Evolutionary conservation across 2,888 invertebrate species (phyloP).

Genomic region (Phrixothrix hirtus): DNA sequence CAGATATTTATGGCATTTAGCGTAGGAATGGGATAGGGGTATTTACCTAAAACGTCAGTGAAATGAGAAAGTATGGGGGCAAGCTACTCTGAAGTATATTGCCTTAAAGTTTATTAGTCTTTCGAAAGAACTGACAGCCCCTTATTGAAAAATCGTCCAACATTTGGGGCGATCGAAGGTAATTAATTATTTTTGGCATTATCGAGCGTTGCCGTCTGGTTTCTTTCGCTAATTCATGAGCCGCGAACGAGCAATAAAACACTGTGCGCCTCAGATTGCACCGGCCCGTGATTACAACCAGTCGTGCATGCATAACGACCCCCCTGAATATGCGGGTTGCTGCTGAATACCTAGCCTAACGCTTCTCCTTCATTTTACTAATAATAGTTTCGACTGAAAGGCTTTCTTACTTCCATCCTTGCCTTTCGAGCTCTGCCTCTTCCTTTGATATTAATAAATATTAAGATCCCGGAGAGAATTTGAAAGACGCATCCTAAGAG

Average conservation of each 20-base stretch:
- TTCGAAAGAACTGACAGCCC: constrained; percentile 51
- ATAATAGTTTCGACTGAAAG: constrained; percentile 28
- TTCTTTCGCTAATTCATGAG: constrained; percentile 71
- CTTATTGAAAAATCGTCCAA: constrained; percentile 66
- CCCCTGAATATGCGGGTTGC: constrained; percentile 34
- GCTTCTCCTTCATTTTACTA: constrained; percentile 29
- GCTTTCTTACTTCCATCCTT: constrained; percentile 18
- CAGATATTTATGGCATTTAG: constrained; percentile 8
- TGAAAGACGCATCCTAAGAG: background rate
- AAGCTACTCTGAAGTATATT: constrained; percentile 21
- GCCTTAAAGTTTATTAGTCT: constrained; percentile 53
- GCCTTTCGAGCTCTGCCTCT: constrained; percentile 3
- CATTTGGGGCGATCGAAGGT: constrained; percentile 68
- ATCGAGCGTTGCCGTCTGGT: constrained; percentile 66
- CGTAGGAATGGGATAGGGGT: constrained; percentile 20
- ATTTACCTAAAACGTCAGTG: constrained; percentile 22
- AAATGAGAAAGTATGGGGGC: constrained; percentile 23
- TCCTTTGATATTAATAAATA: constrained; percentile 11
- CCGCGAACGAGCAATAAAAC: constrained; percentile 60
- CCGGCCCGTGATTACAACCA: constrained; percentile 47
- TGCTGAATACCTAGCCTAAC: constrained; percentile 25
- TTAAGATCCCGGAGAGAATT: constrained; percentile 3
- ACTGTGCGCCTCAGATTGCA: constrained; percentile 46
- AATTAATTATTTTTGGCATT: constrained; percentile 76
- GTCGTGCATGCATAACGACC: constrained; percentile 50